Evolutionary conservation across 1,140 invertebrate species (phyloP), one percentile per base, ranked within the genome.

Genomic region (fruit fly (Drosophila melanogaster)): DNA sequence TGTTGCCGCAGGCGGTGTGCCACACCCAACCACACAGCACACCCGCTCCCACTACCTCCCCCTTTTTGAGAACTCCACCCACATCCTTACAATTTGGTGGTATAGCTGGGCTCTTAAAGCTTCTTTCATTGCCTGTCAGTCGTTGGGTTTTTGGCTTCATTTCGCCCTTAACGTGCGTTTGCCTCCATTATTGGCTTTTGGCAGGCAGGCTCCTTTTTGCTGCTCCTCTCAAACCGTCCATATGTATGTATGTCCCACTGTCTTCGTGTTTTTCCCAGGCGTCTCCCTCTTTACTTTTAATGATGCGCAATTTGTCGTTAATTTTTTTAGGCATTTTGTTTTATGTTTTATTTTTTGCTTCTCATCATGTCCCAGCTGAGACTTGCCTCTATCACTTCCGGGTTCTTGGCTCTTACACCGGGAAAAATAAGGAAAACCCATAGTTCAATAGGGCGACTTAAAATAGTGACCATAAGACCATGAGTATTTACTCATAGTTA

Each of bases 251-350:
- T 26, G 22, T 33, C 43, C 57, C 44, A 17, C 14, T 30, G 12
- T n/a, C 50, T 44, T 54, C n/a, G 26, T 26, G 11, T 17, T 55
- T n/a, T 14, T 38, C 37, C 40, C 26, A 12, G 44, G 33, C 44
- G 19, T 26, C 51, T 37, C 33, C 41, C 46, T 73, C 75, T 71
- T 77, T 51, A 79, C 79, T 78, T 81, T 86, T 87, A 86, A 86
- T 87, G 81, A 86, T 81, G 81, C 83, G 74, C 77, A 86, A 86
- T 86, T 86, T 86, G 81, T 86, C 81, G 81, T 86, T 86, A 87
- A 86, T 86, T 86, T 71, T 71, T 72, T 87, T 86, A 74, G 78
- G 78, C 69, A 86, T 86, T 86, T 78, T 86, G 77, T 81, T 81
- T 86, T 81, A 86, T 86, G 81, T 81, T 81, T 77, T 81, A 60